Base-by-base conservation (phyloP, 1,140 invertebrate genomes). In the Macrotrachela quadricornifera region DNA sequence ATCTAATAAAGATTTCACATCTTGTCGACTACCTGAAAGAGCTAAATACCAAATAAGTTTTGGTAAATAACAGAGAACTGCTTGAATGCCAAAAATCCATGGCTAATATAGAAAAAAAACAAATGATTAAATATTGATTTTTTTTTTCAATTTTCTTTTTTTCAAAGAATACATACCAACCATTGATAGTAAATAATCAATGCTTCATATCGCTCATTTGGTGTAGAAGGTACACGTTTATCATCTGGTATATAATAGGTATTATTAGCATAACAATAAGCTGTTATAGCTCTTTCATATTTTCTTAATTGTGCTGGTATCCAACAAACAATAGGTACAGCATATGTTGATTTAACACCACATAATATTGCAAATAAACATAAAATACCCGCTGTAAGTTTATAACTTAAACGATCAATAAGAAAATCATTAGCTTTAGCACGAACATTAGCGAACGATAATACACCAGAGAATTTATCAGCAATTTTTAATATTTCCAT, bases 61-160 rank as follows among this genome's bases (percentile, higher is more conserved):
- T 30, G 42, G 9, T 42, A 42, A 43, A 36, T 42, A 50, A n/a
- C 30, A 39, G 18, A 50, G 41, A 30, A 50, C 12, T 40, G 41
- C 21, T 30, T 42, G 11, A n/a, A 11, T 43, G 0, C 41, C 14
- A 50, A 50, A 43, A 50, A 21, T 14, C 66, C 66, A 68, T 8
- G 64, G 36, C 6, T 63, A 38, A 37, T 86, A 78, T 45, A 88
- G 88, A 57, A 85, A 81, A 74, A 92, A 92, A 74, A 94, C 94
- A 60, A 92, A 73, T 69, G 91, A 84, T 59, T 86, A 86, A 82
- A n/a, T n/a, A n/a, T n/a, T n/a, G n/a, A n/a, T n/a, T n/a, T n/a
- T n/a, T n/a, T n/a, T n/a, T n/a, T n/a, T n/a, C n/a, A n/a, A n/a
- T n/a, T n/a, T n/a, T n/a, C n/a, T n/a, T n/a, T n/a, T n/a, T n/a